Evolutionary conservation across 1,140 invertebrate species (phyloP).

Genomic region (Macrobrachium rosenbergii): DNA sequence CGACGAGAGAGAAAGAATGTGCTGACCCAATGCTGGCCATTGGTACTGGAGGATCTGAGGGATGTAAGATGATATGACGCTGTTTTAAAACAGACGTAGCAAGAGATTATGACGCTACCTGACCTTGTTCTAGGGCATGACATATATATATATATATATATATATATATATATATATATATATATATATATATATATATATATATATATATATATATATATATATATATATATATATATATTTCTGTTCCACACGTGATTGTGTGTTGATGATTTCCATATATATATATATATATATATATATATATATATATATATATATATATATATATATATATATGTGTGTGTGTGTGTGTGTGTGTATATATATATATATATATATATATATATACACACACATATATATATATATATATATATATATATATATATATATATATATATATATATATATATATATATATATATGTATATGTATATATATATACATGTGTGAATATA

Average conservation of each 20-base stretch:
- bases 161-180: slow-evolving; percentile 17
- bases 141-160: slow-evolving; percentile 2
- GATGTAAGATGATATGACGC: too few species aligned
- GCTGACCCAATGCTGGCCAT: too few species aligned
- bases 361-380: neutral
- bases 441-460: neutral
- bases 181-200: slow-evolving; percentile 11
- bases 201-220: neutral
- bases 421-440: too few species aligned
- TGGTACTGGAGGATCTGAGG: too few species aligned
- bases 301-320: neutral
- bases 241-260: too few species aligned
- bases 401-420: neutral
- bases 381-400: slow-evolving; percentile 2
- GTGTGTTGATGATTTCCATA: neutral
- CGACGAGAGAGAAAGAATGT: too few species aligned
- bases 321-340: neutral
- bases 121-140: neutral
- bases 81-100: too few species aligned
- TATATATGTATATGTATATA: neutral
- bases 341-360: neutral
- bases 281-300: neutral
- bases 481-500: neutral
- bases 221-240: neutral
- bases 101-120: too few species aligned